phyloP scores from a whole-genome alignment of 1,140 invertebrate species.

The Leptestheria dahalacensis region DNA sequence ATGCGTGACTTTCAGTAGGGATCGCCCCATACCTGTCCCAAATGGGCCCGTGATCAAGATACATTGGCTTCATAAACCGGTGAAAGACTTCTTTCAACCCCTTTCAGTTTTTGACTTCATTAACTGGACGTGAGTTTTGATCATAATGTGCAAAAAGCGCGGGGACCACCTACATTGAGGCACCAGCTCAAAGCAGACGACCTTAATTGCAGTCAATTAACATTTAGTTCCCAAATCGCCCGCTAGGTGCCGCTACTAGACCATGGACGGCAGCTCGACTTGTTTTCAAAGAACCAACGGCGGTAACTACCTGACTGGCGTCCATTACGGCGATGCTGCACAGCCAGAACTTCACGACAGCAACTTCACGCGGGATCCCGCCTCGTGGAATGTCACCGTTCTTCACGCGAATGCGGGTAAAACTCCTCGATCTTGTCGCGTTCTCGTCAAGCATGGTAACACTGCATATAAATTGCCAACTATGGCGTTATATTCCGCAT shows the following conservation, averaged over 20 bases:
- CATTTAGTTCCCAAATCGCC: background rate
- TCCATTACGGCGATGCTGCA: background rate
- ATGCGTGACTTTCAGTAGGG: background rate
- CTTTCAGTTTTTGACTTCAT: background rate
- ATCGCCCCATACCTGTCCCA: background rate
- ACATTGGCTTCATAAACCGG: background rate
- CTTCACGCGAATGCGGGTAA: background rate
- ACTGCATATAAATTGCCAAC: no score
- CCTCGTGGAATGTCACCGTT: constrained; percentile 1
- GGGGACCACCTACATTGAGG: no score
- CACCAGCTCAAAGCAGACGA: no score
- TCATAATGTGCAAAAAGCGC: no score
- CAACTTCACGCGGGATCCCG: background rate
- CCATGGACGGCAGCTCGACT: background rate
- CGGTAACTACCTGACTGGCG: background rate
- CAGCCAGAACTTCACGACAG: background rate
- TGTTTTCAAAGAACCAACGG: background rate
- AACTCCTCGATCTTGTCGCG: background rate
- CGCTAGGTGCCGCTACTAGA: background rate
- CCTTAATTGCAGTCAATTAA: background rate
- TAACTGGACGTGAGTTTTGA: no score
- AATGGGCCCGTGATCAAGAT: background rate
- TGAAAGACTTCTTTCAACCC: background rate
- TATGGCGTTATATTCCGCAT: no score
- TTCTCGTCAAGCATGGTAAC: background rate